A percentile compares a stretch with the other conserved stretches of the same genome.
phyloP scores from a whole-genome alignment of 2,797 vertebrate species.

The Argya squamiceps region DNA sequence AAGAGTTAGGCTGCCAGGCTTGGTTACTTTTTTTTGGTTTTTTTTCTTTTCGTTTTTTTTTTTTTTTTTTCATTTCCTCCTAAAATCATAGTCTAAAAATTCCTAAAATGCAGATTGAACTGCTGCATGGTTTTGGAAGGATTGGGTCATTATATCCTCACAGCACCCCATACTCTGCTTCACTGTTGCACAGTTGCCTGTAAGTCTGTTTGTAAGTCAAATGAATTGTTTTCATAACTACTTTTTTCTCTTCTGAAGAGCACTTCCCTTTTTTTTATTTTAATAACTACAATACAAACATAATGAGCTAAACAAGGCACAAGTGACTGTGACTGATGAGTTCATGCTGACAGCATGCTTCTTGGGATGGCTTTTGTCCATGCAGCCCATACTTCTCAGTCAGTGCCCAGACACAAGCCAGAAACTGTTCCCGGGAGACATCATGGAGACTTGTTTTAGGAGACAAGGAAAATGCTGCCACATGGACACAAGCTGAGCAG shows the following conservation, averaged over 20 bases:
- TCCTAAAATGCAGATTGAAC: not conserved
- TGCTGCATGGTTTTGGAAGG: not conserved
- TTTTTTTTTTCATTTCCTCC: not conserved
- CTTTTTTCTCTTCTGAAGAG: not conserved
- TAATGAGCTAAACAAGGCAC: not conserved
- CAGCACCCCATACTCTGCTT: not conserved
- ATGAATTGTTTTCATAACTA: not conserved
- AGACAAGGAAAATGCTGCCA: not conserved
- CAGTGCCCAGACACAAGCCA: not conserved
- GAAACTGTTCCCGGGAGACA: not conserved
- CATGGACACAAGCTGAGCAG: not conserved
- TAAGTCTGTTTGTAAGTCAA: not conserved
- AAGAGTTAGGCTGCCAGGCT: not conserved
- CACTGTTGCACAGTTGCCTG: not conserved
- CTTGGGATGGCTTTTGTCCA: not conserved
- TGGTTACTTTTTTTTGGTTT: not conserved
- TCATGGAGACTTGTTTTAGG: not conserved
- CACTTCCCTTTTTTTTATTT: not conserved
- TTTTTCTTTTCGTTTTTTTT: not conserved
- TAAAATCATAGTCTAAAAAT: constrained; percentile 11
- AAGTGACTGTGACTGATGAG: not conserved
- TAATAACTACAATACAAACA: not conserved
- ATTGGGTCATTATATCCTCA: not conserved
- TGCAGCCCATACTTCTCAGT: not conserved
- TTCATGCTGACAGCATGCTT: not conserved